These are phyloP conservation scores for Hemibagrus wyckioides DNA, from an alignment of 2,113 vertebrate genomes.

Conservation along the genomic window DNA sequence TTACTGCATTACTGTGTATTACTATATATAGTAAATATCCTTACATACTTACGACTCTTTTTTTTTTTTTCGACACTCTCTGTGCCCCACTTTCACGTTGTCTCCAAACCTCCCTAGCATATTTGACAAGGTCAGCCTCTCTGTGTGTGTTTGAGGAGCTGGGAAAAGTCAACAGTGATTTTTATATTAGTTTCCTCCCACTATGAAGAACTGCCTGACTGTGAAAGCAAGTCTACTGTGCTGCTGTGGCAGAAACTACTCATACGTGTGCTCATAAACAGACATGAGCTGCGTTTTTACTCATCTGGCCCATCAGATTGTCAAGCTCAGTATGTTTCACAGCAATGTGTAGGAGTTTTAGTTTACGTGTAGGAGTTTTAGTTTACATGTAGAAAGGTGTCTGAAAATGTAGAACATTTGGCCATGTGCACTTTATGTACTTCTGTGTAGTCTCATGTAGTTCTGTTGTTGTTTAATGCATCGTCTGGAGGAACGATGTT, in stretches of 20 bases:
- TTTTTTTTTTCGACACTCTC: background rate
- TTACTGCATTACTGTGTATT: background rate
- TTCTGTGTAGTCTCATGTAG: too few relatives aligned
- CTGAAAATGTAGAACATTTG: background rate
- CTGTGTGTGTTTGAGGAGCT: conserved; percentile 61
- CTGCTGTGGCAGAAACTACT: background rate
- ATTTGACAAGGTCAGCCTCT: conserved; percentile 56
- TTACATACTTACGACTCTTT: background rate
- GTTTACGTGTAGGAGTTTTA: background rate
- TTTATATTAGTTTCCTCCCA: conserved; percentile 25
- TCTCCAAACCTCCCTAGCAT: conserved; percentile 19
- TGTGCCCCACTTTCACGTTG: background rate
- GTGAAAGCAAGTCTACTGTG: background rate
- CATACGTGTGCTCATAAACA: background rate
- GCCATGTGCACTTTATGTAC: too few relatives aligned
- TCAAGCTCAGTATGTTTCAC: background rate
- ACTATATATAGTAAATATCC: background rate
- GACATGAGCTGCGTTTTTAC: background rate
- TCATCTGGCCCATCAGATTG: background rate
- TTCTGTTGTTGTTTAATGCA: too few relatives aligned
- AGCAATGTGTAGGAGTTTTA: background rate
- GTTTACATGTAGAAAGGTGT: background rate
- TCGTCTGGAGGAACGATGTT: too few relatives aligned
- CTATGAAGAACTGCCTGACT: background rate
- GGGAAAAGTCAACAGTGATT: conserved; percentile 71